Conservation (phyloP, 1,140 invertebrate species). For the Scaptomyza graminum region DNA sequence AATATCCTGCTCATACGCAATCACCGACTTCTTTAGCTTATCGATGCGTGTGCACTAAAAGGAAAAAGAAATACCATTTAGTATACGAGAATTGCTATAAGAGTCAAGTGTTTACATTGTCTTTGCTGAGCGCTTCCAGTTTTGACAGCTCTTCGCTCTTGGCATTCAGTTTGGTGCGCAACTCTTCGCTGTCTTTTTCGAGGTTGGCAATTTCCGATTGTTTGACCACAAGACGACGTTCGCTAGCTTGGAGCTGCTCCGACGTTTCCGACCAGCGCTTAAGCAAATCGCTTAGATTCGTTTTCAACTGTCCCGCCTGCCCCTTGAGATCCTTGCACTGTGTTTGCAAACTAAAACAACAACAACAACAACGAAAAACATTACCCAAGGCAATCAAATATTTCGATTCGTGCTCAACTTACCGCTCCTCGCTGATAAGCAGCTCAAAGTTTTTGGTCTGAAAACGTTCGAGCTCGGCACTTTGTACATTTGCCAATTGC, state of each 20-base stretch:
- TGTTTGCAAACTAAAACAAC: constrained; percentile 56
- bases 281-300: constrained; percentile 67
- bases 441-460: constrained; percentile 79
- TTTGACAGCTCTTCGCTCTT: constrained; percentile 70
- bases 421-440: constrained; percentile 79
- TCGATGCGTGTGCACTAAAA: constrained; percentile 69
- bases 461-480: constrained; percentile 74
- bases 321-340: constrained; percentile 76
- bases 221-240: constrained; percentile 66
- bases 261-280: constrained; percentile 74
- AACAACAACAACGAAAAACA: constrained; percentile 17
- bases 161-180: constrained; percentile 43
- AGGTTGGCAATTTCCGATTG: constrained; percentile 62
- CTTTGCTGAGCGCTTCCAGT: constrained; percentile 62
- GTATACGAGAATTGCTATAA: neutral
- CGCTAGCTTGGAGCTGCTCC: constrained; percentile 65
- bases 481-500: constrained; percentile 71
- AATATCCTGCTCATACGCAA: constrained; percentile 73
- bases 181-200: constrained; percentile 62
- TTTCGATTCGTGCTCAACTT: constrained; percentile 5
- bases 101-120: constrained; percentile 51
- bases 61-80: neutral
- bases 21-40: constrained; percentile 72
- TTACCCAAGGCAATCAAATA: too few species aligned
- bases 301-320: constrained; percentile 69